These are phyloP conservation scores for Papilio elwesi DNA, from an alignment of 2,888 invertebrate genomes.

Conservation along the genomic window DNA sequence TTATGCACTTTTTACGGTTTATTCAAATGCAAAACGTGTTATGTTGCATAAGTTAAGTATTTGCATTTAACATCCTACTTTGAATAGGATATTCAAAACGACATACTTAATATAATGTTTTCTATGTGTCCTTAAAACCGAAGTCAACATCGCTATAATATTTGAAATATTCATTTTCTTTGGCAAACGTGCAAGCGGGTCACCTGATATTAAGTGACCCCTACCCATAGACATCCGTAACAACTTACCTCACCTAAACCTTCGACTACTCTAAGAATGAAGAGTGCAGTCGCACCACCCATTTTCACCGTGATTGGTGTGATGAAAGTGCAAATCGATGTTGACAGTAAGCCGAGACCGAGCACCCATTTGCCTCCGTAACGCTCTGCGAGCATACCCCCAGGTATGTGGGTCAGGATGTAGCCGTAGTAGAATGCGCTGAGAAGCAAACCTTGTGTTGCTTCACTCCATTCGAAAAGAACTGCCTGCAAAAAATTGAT, in stretches of 20 bases:
- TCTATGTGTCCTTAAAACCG: neutral
- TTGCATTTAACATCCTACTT: conserved; percentile 10
- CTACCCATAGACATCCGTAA: neutral
- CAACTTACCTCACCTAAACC: conserved; percentile 87
- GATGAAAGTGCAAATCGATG: conserved; percentile 91
- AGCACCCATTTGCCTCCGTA: conserved; percentile 94
- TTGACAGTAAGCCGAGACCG: conserved; percentile 90
- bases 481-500: conserved; percentile 50
- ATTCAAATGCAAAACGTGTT: conserved; percentile 2
- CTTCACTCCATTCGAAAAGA: conserved; percentile 87
- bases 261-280: conserved; percentile 82
- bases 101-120: neutral
- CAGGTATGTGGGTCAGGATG: conserved; percentile 92
- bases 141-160: neutral
- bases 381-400: conserved; percentile 90
- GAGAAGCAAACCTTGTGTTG: conserved; percentile 89
- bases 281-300: conserved; percentile 82
- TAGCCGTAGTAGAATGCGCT: conserved; percentile 95
- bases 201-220: too few species aligned
- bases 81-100: conserved; percentile 7
- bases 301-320: conserved; percentile 88
- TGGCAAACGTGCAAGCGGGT: neutral
- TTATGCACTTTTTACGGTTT: neutral
- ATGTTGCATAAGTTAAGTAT: neutral
- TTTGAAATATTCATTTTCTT: neutral